Evolutionary conservation across 2,113 vertebrate species (phyloP).

Genomic region (Globicephala melas): DNA sequence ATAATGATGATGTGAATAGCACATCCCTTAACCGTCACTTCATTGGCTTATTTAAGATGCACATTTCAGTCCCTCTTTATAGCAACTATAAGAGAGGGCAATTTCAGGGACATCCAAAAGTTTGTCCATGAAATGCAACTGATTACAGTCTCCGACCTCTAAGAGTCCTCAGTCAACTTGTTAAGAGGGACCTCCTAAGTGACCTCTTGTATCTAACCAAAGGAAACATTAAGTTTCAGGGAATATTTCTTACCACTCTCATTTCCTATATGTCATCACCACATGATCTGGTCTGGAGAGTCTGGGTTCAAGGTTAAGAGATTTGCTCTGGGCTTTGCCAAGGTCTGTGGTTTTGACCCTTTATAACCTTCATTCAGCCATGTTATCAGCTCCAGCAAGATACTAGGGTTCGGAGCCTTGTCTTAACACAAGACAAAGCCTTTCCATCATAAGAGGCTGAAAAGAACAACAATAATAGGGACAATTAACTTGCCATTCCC

Average conservation of each 20-base stretch:
- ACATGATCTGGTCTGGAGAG: background rate
- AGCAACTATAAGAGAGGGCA: background rate
- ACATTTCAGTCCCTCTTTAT: background rate
- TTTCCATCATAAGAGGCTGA: background rate
- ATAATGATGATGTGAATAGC: constrained; percentile 49
- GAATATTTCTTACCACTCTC: background rate
- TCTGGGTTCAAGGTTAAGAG: background rate
- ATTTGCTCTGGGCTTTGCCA: background rate
- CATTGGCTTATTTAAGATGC: constrained; percentile 24
- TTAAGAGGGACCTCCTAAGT: background rate
- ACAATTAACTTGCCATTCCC: constrained; percentile 19
- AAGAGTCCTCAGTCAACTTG: background rate
- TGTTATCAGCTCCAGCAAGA: background rate
- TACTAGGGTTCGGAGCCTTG: background rate
- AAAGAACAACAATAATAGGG: background rate
- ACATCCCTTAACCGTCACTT: constrained; percentile 31
- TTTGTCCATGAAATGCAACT: background rate
- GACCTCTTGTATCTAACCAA: background rate
- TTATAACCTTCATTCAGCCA: background rate
- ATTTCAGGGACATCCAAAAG: background rate
- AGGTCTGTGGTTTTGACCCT: background rate
- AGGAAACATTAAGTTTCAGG: background rate
- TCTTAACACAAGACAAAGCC: background rate
- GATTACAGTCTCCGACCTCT: background rate
- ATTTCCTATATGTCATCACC: background rate